A percentile compares a stretch with the other conserved stretches of the same genome.
Conservation (phyloP, 2,888 invertebrate species). For the Mythimna vitellina region DNA sequence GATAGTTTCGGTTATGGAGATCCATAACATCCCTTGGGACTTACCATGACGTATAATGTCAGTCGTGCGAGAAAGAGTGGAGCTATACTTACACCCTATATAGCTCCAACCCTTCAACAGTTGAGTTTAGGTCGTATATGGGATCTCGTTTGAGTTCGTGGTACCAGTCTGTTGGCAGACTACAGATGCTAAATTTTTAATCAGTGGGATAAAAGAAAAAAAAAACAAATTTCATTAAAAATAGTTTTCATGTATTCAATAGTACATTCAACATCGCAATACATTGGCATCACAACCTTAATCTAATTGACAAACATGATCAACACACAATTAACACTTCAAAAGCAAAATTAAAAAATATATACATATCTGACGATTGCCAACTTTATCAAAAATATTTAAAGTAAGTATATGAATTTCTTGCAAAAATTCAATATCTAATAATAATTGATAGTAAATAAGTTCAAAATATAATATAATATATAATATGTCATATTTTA, state of each 20-base stretch:
- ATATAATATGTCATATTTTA: too few relatives aligned
- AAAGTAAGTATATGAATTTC: not conserved
- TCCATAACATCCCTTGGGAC: too few relatives aligned
- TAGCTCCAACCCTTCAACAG: too few relatives aligned
- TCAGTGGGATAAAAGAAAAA: not conserved
- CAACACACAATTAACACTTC: slow-evolving; percentile 12
- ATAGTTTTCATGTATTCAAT: slow-evolving; percentile 43
- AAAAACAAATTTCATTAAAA: slow-evolving; percentile 18
- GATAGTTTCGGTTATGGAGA: too few relatives aligned
- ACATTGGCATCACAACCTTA: slow-evolving; percentile 41
- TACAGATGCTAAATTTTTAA: not conserved
- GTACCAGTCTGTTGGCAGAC: too few relatives aligned
- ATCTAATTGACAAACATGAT: slow-evolving; percentile 34
- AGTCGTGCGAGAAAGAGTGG: too few relatives aligned
- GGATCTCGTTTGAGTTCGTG: too few relatives aligned
- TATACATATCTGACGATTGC: not conserved
- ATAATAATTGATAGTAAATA: not conserved
- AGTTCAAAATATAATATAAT: too few relatives aligned
- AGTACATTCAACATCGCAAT: slow-evolving; percentile 33
- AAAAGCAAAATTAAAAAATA: not conserved
- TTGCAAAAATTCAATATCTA: not conserved
- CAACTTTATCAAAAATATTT: not conserved
- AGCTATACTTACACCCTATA: too few relatives aligned
- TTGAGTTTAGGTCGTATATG: too few relatives aligned
- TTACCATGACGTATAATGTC: too few relatives aligned